Conservation (phyloP, 35 echinoderm and acorn worm species). For the Heliocidaris erythrogramma region DNA sequence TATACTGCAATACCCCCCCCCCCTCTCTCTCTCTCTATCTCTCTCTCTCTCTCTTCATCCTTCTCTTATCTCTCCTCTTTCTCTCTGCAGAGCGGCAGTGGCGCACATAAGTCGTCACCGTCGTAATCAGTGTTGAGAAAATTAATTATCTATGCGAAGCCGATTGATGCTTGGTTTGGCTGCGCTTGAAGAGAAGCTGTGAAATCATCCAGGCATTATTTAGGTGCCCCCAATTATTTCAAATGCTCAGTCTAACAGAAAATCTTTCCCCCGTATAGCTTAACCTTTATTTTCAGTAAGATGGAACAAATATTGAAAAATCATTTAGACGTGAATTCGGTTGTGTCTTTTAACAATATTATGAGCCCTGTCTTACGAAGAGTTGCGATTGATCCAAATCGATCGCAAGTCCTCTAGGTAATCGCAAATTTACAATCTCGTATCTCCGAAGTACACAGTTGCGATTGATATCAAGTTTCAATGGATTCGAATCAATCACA, state of each 20-base stretch:
- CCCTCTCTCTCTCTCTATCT: neutral
- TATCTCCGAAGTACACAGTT: no score
- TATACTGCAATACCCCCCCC: neutral
- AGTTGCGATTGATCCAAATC: no score
- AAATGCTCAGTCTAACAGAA: neutral
- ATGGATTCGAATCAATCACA: no score
- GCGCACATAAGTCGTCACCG: neutral
- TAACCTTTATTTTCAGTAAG: neutral
- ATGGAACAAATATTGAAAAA: neutral
- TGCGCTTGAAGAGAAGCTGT: neutral
- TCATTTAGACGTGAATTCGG: neutral
- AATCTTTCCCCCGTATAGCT: neutral
- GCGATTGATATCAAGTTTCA: no score
- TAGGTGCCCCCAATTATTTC: neutral
- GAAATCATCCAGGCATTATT: slow-evolving; percentile 10
- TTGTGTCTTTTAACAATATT: neutral
- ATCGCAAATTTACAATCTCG: no score
- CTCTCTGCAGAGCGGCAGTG: neutral
- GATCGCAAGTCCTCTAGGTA: no score
- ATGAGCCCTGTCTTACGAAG: neutral
- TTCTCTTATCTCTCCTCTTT: neutral
- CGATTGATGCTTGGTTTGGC: neutral
- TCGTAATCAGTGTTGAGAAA: neutral
- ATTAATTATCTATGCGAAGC: neutral
- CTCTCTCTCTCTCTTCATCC: neutral